Base-by-base conservation (phyloP, 1,140 invertebrate genomes). In the Choristoneura fumiferana region DNA sequence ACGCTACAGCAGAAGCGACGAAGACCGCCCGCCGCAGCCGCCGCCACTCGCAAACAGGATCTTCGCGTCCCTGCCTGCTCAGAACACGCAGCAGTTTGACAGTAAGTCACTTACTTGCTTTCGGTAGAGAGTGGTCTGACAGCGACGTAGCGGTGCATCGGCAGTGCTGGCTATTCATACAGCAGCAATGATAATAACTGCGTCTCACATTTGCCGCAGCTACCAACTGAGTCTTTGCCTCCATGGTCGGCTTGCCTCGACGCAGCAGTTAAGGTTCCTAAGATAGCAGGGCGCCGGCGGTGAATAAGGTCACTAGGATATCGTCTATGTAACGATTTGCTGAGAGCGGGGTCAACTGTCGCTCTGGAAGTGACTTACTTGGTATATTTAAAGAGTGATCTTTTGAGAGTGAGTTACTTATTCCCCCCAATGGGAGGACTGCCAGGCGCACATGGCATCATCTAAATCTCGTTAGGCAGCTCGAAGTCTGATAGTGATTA, bases 171-270 rank as follows among this genome's bases (percentile, higher is more conserved):
- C 69, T 91, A 93, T 76, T 84, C 91, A 43, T 93, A 92, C 74
- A 93, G 92, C 74, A 93, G 92, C 75, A 91, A 90, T 60, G 92
- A 93, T 60, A 92, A 93, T 55, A 92, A 74, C 87, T 92, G 62
- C 70, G 90, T 63, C 68, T 85, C 61, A 75, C 91, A 80, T 82
- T 81, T 83, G 2, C 85, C 90, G n/a, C 85, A 90, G 37, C 91
- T 93, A 92, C 92, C 36, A 92, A 92, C 59, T 89, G 92, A 54
- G 91, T 93, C 12, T 92, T 93, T 62, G 92, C 93, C 1, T 92
- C 92, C 8, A 82, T 93, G 14, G 76, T 93, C 49, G 93, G 92
- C 9, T 92, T 93, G 66, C 90, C 91, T n/a, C n/a, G n/a, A 91
- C 91, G 53, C 91, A 92, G 60, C 91, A 92, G 73, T 92, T 91